Evolutionary conservation across 2,888 invertebrate genomes (phyloP).

Genomic region (Drosophila crucigera): DNA sequence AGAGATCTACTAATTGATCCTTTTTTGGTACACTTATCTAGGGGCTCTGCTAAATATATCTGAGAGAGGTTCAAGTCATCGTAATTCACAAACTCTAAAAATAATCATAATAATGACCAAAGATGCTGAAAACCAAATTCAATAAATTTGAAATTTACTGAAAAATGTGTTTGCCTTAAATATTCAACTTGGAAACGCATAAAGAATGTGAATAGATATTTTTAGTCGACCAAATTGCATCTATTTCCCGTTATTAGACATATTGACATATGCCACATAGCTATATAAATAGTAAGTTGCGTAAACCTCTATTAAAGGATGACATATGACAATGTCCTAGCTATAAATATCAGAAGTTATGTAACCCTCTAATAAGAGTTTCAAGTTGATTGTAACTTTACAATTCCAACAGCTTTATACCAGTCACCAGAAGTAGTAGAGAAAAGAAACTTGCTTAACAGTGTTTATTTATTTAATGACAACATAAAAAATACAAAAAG

Average conservation of each 20-base stretch:
- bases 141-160: neutral
- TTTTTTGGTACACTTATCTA: neutral
- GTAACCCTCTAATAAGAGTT: neutral
- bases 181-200: neutral
- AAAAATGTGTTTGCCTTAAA: neutral
- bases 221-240: neutral
- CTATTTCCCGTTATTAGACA: neutral
- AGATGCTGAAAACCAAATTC: neutral
- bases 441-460: neutral
- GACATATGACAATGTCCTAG: accelerated
- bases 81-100: neutral
- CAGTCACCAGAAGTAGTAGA: neutral
- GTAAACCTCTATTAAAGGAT: neutral
- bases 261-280: neutral
- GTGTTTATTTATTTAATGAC: neutral
- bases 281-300: neutral
- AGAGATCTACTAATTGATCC: neutral
- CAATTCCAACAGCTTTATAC: too few relatives aligned
- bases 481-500: neutral
- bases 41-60: neutral
- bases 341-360: accelerated
- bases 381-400: neutral
- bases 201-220: neutral
- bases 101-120: neutral
- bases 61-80: neutral